phyloP scores from a whole-genome alignment of 2,113 vertebrate genomes.

The Siniperca knerii region DNA sequence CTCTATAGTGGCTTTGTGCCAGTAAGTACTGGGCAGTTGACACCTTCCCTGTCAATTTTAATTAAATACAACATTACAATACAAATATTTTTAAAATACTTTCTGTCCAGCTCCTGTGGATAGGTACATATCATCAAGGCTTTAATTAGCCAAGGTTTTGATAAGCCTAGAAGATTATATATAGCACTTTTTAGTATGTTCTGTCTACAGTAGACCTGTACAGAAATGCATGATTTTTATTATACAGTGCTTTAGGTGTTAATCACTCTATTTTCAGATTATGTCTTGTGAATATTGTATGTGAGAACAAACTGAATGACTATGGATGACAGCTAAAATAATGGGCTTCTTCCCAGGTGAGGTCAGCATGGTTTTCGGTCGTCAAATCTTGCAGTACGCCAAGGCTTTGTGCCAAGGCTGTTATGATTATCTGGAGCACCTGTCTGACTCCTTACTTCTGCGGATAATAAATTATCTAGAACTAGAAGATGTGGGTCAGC shows the following conservation, averaged over 20 bases:
- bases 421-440: slow-evolving; percentile 86
- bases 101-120: not conserved
- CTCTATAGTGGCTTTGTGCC: not conserved
- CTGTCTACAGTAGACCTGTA: not conserved
- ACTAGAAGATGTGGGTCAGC: slow-evolving; percentile 86
- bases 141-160: not conserved
- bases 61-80: not conserved
- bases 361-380: slow-evolving; percentile 84
- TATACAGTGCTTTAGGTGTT: not conserved
- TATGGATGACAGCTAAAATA: not conserved
- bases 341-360: slow-evolving; percentile 76
- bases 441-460: slow-evolving; percentile 87
- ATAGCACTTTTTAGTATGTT: not conserved
- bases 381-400: slow-evolving; percentile 81
- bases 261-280: not conserved
- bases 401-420: slow-evolving; percentile 85
- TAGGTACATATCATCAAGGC: not conserved
- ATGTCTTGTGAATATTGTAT: slow-evolving; percentile 4
- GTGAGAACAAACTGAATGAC: not conserved
- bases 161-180: not conserved
- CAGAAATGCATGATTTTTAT: not conserved
- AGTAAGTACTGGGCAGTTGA: not conserved
- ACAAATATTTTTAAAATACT: not conserved
- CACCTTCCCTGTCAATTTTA: not conserved
- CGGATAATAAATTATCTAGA: slow-evolving; percentile 87